phyloP scores from a whole-genome alignment of 2,113 vertebrate species.

The Zosterops japonicus region DNA sequence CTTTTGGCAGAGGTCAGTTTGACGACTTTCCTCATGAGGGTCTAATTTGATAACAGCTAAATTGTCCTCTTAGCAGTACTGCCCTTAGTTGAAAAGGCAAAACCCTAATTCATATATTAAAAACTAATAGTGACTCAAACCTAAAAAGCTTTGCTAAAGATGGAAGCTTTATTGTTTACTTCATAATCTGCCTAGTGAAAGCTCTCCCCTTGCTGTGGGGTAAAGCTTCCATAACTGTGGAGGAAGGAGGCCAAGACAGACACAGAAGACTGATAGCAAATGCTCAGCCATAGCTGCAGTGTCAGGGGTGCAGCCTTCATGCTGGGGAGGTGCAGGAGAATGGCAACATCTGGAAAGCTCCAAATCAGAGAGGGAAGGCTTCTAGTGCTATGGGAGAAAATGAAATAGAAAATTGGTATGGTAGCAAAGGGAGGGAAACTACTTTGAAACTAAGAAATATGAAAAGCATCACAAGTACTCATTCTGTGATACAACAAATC shows the following conservation, averaged over 20 bases:
- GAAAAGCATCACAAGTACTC: neutral
- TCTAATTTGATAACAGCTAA: neutral
- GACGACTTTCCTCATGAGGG: neutral
- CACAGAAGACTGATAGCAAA: neutral
- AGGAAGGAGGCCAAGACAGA: neutral
- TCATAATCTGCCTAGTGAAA: neutral
- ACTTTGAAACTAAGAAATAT: neutral
- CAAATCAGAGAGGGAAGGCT: neutral
- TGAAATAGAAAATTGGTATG: accelerated
- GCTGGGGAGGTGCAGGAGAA: neutral
- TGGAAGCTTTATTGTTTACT: neutral
- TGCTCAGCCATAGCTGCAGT: accelerated
- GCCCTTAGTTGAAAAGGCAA: neutral
- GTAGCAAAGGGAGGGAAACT: neutral
- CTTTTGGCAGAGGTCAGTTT: neutral
- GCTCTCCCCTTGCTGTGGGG: neutral
- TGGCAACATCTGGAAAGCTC: neutral
- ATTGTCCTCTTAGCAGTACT: neutral
- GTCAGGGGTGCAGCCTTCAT: neutral
- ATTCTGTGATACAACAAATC: neutral
- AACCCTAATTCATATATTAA: neutral
- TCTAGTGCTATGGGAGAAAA: neutral
- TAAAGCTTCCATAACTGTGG: neutral
- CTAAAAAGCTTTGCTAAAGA: neutral
- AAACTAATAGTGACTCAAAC: neutral